Base-by-base conservation (phyloP, 2,113 vertebrate genomes). In the Edolisoma coerulescens region DNA sequence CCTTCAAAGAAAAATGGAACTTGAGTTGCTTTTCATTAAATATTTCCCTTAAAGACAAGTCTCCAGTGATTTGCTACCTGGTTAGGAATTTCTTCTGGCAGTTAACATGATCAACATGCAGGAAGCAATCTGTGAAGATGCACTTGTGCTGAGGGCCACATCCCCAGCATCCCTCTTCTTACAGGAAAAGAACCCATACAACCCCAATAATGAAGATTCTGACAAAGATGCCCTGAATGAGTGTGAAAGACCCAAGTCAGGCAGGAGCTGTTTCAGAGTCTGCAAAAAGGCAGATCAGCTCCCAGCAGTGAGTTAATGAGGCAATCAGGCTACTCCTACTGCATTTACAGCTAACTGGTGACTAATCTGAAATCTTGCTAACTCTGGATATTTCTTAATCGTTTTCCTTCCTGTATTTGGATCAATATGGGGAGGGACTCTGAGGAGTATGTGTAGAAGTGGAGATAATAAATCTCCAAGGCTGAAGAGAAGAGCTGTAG, bases 61-160 rank as follows among this genome's bases (percentile, higher is more conserved):
- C 18, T 61, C n/a, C 27, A 57, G 12, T 35, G 33, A 28, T 57
- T 67, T 78, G 50, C 56, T 70, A 47, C 37, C 21, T 65, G 22
- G n/a, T 18, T 20, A 56, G 67, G 75, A 88, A 47, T 82, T 93
- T 82, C 32, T 79, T 8, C 3, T n/a, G 45, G 26, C 23, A 8
- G 20, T 56, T 53, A 54, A 33, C 5, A 14, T 9, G 63, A 68
- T 60, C 12, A 44, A 13, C 0, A 7, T 49, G n/a, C 0, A 0
- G 65, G 27, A 75, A 76, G 8, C 0, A 1, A 35, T 65, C 24
- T 71, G 42, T 57, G 44, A 93, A 91, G 67, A 49, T 28, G 49
- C 28, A n/a, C 7, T 39, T 71, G 22, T 37, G 18, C 30, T 61
- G 17, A 59, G 8, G 39, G 16, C 42, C 30, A 37, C 22, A 41